Base-by-base conservation (phyloP, 1,140 invertebrate species). In the Lutraria rhynchaena region DNA sequence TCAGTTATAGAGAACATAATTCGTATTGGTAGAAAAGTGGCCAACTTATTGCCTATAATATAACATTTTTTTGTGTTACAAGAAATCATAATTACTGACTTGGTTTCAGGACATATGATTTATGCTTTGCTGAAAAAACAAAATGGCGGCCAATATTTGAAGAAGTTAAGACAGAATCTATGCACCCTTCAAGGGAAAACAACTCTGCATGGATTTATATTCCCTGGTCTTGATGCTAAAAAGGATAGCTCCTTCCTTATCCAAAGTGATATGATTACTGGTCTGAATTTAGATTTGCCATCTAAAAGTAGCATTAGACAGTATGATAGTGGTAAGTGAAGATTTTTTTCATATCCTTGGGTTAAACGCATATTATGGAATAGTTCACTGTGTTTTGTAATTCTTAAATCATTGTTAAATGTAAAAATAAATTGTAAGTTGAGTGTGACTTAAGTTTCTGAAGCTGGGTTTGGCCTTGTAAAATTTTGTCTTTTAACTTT, bases 61-160 rank as follows among this genome's bases (percentile, higher is more conserved):
- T n/a, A n/a, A n/a, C n/a, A n/a, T n/a, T n/a, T n/a, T n/a, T n/a
- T n/a, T n/a, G n/a, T n/a, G n/a, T n/a, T n/a, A n/a, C n/a, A n/a
- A n/a, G n/a, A n/a, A n/a, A n/a, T n/a, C n/a, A n/a, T n/a, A n/a
- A n/a, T n/a, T n/a, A n/a, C n/a, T n/a, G n/a, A n/a, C n/a, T n/a
- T n/a, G n/a, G 31, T 80, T 89, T 55, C 85, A 94, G 94, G 93
- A 63, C 93, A 95, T 82, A 86, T 94, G 1, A 87, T 95, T 24
- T 87, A 92, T 37, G 90, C 92, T 31, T 91, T 94, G 7, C 29
- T 24, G 9, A 75, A 65, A 24, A 76, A 82, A 60, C 91, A 91
- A 61, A 92, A 93, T 29, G 91, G 93, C 44, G 78, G 92, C 24
- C 88, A 91, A 33, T 91, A 94, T 24, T 77, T 94, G 7, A 81